Evolutionary conservation across 2,797 vertebrate species (phyloP).

Genomic region (Sus cebifrons): DNA sequence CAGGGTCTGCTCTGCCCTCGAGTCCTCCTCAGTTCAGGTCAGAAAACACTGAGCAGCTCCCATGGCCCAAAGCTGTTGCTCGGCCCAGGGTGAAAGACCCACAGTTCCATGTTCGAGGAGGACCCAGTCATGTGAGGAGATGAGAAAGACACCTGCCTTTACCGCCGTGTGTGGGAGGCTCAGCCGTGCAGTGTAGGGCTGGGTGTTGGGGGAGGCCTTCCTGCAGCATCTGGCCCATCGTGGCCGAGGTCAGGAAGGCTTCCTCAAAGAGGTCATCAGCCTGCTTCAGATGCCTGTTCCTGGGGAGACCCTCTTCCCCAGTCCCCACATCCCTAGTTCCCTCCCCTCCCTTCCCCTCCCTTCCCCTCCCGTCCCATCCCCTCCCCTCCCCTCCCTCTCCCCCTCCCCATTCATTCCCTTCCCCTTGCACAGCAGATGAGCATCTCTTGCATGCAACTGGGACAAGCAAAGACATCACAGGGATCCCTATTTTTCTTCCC

Average conservation of each 20-base stretch:
- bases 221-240: fast-evolving
- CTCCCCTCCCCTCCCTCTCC: background rate
- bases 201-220: background rate
- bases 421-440: background rate
- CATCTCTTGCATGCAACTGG: background rate
- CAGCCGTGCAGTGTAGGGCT: fast-evolving
- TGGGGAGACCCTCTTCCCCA: fast-evolving
- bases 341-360: fast-evolving
- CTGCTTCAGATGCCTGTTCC: background rate
- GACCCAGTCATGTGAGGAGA: background rate
- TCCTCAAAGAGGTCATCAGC: background rate
- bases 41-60: background rate
- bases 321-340: background rate
- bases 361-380: fast-evolving
- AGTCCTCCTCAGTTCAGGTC: background rate
- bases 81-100: background rate
- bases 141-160: background rate
- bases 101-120: background rate
- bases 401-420: too few species aligned
- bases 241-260: background rate
- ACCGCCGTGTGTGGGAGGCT: fast-evolving
- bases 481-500: background rate
- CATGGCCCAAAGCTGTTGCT: background rate
- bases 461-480: background rate
- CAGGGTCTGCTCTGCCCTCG: background rate